Evolutionary conservation across 2,888 invertebrate species (phyloP), one percentile per base, ranked within the genome.

Genomic region (Minunthozetes semirufus): DNA sequence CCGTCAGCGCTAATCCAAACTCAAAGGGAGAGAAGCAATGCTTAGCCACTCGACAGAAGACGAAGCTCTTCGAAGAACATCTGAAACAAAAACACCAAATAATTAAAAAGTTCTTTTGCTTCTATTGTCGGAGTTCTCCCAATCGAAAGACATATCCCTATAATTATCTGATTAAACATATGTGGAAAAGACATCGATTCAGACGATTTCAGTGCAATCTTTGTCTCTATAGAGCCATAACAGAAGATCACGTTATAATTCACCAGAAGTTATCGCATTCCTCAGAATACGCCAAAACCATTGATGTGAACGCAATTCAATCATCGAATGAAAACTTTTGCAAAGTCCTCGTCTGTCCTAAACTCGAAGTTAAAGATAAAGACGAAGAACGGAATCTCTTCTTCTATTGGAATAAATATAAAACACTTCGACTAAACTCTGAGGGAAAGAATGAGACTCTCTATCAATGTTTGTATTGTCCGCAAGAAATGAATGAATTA

Each of bases 161-260:
- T n/a, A n/a, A 19, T 33, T 38, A 42, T 68, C 56, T 74, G 1
- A 42, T 74, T 19, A 38, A 53, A 53, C 74, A 74, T 53, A 70
- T 70, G 38, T 13, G 70, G 1, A 56, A 27, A 22, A 50, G 70
- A 38, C 74, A 74, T 71, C 29, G 56, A 0, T 53, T 53, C 17
- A 25, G 74, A 29, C 50, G 50, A 15, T 74, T 29, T 70, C 74
- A 74, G 25, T 74, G 74, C 33, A 74, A 70, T 56, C 50, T 29
- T 1, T 74, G 74, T 42, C 33, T 53, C 19, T 74, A 74, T 42
- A 59, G 74, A 74, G 74, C 68, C 17, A n/a, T 70, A 0, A 68
- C 68, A 11, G 70, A 38, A 29, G 48, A 48, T 11, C 74, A 74
- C 27, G 56, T 74, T 1, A n/a, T 38, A 8, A 15, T 74, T 8